Percentiles rank a stretch among this genome's conserved stretches.
Evolutionary conservation across 2,888 invertebrate genomes (phyloP).

Genomic region (Gymnoscelis rufifasciata): DNA sequence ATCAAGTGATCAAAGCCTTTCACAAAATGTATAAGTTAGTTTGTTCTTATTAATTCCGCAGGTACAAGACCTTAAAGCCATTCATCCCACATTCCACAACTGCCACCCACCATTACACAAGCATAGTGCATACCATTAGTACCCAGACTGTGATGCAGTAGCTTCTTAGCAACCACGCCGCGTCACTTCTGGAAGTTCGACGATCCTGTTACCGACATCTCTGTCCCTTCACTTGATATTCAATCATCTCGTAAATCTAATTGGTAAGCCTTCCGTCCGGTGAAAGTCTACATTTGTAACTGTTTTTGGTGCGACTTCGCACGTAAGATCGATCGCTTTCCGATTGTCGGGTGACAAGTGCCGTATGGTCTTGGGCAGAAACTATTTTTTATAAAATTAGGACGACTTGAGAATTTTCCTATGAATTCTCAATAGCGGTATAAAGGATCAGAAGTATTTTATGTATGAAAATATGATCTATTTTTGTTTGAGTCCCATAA

Average conservation of each 20-base stretch:
- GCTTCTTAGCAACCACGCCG: conserved; percentile 21
- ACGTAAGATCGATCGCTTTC: conserved; percentile 37
- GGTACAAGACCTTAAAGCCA: conserved; percentile 33
- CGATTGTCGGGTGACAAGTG: conserved; percentile 10
- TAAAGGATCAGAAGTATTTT: too few relatives aligned
- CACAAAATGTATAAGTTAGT: too few relatives aligned
- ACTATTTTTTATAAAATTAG: too few relatives aligned
- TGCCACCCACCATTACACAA: conserved; percentile 17
- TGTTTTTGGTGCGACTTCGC: conserved; percentile 49
- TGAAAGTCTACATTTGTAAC: conserved; percentile 58
- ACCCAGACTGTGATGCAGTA: conserved; percentile 20
- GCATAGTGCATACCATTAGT: not conserved
- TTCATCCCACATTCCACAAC: conserved; percentile 12
- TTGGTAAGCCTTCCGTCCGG: conserved; percentile 62
- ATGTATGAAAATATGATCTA: too few relatives aligned
- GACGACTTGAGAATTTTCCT: too few relatives aligned
- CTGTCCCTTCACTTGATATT: conserved; percentile 36
- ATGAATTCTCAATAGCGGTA: too few relatives aligned
- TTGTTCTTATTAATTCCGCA: too few relatives aligned
- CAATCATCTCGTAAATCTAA: conserved; percentile 47
- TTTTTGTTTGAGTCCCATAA: too few relatives aligned
- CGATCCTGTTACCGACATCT: conserved; percentile 39
- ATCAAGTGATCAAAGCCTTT: too few relatives aligned
- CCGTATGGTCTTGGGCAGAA: not conserved
- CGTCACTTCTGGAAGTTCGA: conserved; percentile 18